A percentile compares a stretch with the other conserved stretches of the same genome.
These are phyloP conservation scores for Ancistrus triradiatus DNA, from an alignment of 2,113 vertebrate species.

Conservation along the genomic window DNA sequence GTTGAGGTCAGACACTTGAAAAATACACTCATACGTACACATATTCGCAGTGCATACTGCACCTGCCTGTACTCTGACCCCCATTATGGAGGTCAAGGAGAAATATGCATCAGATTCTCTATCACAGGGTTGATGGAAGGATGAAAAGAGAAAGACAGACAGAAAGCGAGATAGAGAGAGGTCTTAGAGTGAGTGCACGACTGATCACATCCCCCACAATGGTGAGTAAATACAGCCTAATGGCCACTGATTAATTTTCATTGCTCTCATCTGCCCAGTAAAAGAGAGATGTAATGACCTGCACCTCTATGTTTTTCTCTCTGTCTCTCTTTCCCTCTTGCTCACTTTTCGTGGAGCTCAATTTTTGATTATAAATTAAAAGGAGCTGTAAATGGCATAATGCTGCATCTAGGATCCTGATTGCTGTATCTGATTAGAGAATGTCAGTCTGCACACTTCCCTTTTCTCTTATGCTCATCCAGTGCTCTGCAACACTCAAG, in stretches of 20 bases:
- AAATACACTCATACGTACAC: background rate
- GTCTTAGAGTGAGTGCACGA: conserved; percentile 48
- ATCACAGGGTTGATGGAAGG: conserved; percentile 36
- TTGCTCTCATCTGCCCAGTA: conserved; percentile 93
- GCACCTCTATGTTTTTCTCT: conserved; percentile 45
- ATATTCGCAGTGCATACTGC: conserved; percentile 2
- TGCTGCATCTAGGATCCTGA: conserved; percentile 87
- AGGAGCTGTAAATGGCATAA: conserved; percentile 93
- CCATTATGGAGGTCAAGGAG: conserved; percentile 49
- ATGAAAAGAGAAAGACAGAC: conserved; percentile 15
- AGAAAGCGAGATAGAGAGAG: conserved; percentile 21
- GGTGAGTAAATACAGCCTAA: conserved; percentile 85
- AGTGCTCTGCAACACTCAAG: conserved; percentile 54
- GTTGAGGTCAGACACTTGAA: conserved; percentile 19
- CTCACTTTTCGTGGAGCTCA: conserved; percentile 77
- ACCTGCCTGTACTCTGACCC: conserved; percentile 38
- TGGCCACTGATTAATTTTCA: conserved; percentile 99
- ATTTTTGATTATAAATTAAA: conserved; percentile 97
- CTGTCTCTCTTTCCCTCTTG: conserved; percentile 54
- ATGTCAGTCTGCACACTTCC: conserved; percentile 70
- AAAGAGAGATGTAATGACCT: conserved; percentile 95
- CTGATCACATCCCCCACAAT: conserved; percentile 62
- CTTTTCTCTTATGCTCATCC: conserved; percentile 53
- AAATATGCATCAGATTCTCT: conserved; percentile 40
- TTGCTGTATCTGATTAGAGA: conserved; percentile 80